phyloP scores from a whole-genome alignment of 2,113 vertebrate genomes.

The Orientallactaga bullata region DNA sequence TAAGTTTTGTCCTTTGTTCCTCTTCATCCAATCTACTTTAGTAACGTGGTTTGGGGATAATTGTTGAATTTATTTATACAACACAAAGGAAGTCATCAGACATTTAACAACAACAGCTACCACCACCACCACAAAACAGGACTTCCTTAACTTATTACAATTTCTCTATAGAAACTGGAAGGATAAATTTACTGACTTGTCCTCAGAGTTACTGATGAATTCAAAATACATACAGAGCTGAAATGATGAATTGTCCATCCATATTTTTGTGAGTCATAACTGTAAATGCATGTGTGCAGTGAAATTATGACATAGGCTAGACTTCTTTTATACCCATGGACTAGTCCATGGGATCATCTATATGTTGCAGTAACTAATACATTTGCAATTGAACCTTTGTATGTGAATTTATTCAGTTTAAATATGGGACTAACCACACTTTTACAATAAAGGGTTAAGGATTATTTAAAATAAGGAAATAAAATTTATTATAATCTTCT shows the following conservation, averaged over 20 bases:
- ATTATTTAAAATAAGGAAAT: background rate
- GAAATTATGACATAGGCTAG: background rate
- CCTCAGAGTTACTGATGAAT: background rate
- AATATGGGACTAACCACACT: background rate
- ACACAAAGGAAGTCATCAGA: background rate
- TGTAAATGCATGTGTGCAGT: background rate
- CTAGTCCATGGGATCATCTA: background rate
- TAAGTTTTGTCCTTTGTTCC: background rate
- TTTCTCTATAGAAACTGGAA: background rate
- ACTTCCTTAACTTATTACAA: no score
- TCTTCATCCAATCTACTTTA: constrained; percentile 12
- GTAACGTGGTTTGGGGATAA: background rate
- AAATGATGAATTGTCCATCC: background rate
- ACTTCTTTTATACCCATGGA: background rate
- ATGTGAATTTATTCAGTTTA: background rate
- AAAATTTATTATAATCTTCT: background rate
- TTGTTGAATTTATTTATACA: background rate
- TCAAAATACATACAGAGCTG: background rate
- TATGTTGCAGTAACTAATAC: background rate
- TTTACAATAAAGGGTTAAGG: background rate
- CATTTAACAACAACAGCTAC: no score
- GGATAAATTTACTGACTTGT: background rate
- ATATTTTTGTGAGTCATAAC: background rate
- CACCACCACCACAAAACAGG: no score
- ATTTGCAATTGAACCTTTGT: constrained; percentile 2